Evolutionary conservation across 1,140 invertebrate species (phyloP), one percentile per base, ranked within the genome.

Genomic region (Nasonia vitripennis): DNA sequence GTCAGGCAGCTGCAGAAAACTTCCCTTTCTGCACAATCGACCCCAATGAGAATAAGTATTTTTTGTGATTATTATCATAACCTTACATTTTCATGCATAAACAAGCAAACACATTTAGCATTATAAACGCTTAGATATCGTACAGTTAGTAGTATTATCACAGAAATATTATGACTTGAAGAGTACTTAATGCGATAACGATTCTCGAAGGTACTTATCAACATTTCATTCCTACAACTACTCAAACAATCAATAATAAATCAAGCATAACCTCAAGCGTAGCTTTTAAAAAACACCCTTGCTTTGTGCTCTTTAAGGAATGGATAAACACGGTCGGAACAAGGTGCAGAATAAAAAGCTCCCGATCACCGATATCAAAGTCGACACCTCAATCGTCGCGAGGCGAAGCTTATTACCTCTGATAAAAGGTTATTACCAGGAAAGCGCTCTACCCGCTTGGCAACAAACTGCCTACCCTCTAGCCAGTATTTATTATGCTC

Each of bases 1-100:
- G 98, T 92, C 96, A 98, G 90, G 99, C 98, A 12, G 96, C 98
- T 82, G 98, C 99, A 81, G 98, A 99, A 94, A 99, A 99, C 91
- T 99, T 99, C 93, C 99, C 99, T 7, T 99, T 99, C 94, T 99
- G 99, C 94, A 99, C 99, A 90, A 99, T 99, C 91, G 98, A 99
- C 94, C 99, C 99, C 34, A 99, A 99, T 98, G 99, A 99, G 96
- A 99, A 98, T 99, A 98, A 98, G 97, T 98, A 97, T 96, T 86
- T 89, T 85, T 81, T 71, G 7, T 45, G 41, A 45, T 45, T 9
- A 45, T 45, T 45, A 5, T 37, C 5, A 37, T 37, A 45, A 45
- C 41, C 41, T 45, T 45, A 45, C 41, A 45, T 45, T 45, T 45
- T 45, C 41, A 45, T 45, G 9, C 6, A 45, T 45, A 45, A 45